phyloP scores from a whole-genome alignment of 2,888 invertebrate species.

The Aromia moschata region DNA sequence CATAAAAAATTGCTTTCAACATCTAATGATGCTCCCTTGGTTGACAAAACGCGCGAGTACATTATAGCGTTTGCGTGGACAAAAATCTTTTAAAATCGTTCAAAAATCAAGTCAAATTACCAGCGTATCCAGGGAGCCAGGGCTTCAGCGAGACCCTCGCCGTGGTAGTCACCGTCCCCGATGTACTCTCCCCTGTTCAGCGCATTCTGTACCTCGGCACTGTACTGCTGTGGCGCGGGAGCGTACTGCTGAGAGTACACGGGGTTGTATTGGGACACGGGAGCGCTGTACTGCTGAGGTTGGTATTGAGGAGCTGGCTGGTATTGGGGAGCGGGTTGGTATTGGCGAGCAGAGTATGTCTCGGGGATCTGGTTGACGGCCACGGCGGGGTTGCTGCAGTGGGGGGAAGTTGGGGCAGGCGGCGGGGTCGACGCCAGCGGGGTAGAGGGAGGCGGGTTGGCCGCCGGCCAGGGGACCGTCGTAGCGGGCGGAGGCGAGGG shows the following conservation, averaged over 20 bases:
- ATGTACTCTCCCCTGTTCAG: constrained; percentile 55
- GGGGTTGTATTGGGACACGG: constrained; percentile 46
- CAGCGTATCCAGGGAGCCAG: constrained; percentile 51
- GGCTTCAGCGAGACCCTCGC: constrained; percentile 55
- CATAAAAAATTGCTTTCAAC: too few species aligned
- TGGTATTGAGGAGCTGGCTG: constrained; percentile 35
- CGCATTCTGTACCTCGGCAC: constrained; percentile 50
- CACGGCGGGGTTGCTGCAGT: constrained; percentile 53
- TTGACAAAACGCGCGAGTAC: too few species aligned
- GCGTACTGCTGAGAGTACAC: constrained; percentile 48
- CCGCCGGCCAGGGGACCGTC: constrained; percentile 55
- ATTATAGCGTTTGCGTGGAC: too few species aligned
- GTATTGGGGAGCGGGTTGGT: constrained; percentile 40
- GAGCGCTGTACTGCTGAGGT: constrained; percentile 38
- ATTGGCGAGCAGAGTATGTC: constrained; percentile 29
- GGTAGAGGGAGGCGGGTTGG: constrained; percentile 52
- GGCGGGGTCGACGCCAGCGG: constrained; percentile 54
- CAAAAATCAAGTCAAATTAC: constrained; percentile 32
- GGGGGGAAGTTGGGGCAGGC: constrained; percentile 56
- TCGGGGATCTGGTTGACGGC: constrained; percentile 44
- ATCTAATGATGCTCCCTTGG: too few species aligned
- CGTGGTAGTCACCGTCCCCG: constrained; percentile 56
- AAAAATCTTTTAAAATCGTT: neutral
- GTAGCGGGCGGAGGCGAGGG: constrained; percentile 46
- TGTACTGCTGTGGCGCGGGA: constrained; percentile 45